Percentiles rank a stretch among this genome's conserved stretches.
Conservation (phyloP, 2,888 invertebrate genomes). For the Matsumyia berberina region DNA sequence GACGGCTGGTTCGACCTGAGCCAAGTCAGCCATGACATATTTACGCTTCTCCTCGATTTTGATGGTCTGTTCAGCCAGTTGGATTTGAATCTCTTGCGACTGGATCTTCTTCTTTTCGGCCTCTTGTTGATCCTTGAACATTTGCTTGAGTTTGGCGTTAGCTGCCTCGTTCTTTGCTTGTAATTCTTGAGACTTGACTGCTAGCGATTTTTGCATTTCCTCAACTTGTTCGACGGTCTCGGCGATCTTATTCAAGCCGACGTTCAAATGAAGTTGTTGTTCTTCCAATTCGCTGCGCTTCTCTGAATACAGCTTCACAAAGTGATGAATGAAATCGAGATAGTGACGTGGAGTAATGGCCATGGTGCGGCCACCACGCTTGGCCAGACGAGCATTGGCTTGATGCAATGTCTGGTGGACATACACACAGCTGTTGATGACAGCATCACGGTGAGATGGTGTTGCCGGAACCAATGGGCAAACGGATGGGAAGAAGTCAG, state of each 20-base stretch:
- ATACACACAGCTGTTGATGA: slow-evolving; percentile 99
- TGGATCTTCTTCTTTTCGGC: slow-evolving; percentile 99
- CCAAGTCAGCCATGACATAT: slow-evolving; percentile 97
- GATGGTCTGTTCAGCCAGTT: slow-evolving; percentile 94
- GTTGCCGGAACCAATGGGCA: slow-evolving; percentile 90
- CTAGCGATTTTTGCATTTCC: slow-evolving; percentile 99
- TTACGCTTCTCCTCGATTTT: slow-evolving; percentile 97
- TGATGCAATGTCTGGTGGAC: slow-evolving; percentile 98
- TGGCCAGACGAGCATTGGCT: slow-evolving; percentile 95
- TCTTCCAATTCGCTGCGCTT: slow-evolving; percentile 99
- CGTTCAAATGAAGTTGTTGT: slow-evolving; percentile 98
- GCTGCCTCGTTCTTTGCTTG: slow-evolving; percentile 99
- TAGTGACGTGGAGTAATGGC: slow-evolving; percentile 99
- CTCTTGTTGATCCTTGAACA: slow-evolving; percentile 99
- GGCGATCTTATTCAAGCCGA: slow-evolving; percentile 98
- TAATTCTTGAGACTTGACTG: slow-evolving; percentile 96
- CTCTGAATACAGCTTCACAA: slow-evolving; percentile 98
- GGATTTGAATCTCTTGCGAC: slow-evolving; percentile 96
- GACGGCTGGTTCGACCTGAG: slow-evolving; percentile 99
- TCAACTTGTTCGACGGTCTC: slow-evolving; percentile 99
- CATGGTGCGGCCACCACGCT: slow-evolving; percentile 97
- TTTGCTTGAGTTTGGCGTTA: slow-evolving; percentile 99
- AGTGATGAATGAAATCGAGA: slow-evolving; percentile 99
- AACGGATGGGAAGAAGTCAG: slow-evolving; percentile 95
- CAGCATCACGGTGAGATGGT: slow-evolving; percentile 95